Evolutionary conservation across 2,113 vertebrate genomes (phyloP), one percentile per base, ranked within the genome.

Genomic region (Sander lucioperca): DNA sequence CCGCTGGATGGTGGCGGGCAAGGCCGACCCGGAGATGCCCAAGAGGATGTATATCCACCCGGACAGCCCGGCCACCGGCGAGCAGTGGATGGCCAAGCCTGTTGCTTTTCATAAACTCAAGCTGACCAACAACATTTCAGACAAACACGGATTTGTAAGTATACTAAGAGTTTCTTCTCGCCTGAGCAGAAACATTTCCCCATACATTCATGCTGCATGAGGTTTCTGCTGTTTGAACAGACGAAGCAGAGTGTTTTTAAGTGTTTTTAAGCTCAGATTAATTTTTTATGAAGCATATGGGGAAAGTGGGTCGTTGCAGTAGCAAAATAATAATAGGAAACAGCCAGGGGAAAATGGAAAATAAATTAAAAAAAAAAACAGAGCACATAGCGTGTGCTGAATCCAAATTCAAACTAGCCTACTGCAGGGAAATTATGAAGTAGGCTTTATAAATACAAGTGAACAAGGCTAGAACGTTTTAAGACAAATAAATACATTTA

Each of bases 111-210:
- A 99, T 91, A 99, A 99, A 86, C 97, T 99, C 89, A 99, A 99
- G 85, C 96, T 99, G 80, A 99, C 98, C 90, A 99, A 99, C 95
- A 99, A 99, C 93, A 99, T 99, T 90, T 99, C 98, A 1, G 98
- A 99, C 94, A 99, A 99, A 84, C 98, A 99, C 66, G 98, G 98
- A 96, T 99, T 99, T 88, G 98, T 99, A 95, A 99, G 98, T 99
- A 43, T 43, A 82, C 36, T 75, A 2, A 11, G 7, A 67, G n/a
- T 71, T 80, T 80, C 15, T 11, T 45, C 14, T 15, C 9, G 8
- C 23, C 19, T 21, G n/a, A 14, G 27, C 30, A 15, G 1, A 43
- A 14, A 25, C 47, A 5, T 21, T 51, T 74, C 16, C 51, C 39
- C 10, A 47, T 45, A 21, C 61, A 47, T 50, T 50, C 18, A 53